A percentile compares a stretch with the other conserved stretches of the same genome.
These are phyloP conservation scores for Xestia c-nigrum DNA, from an alignment of 2,888 invertebrate species.

Conservation along the genomic window DNA sequence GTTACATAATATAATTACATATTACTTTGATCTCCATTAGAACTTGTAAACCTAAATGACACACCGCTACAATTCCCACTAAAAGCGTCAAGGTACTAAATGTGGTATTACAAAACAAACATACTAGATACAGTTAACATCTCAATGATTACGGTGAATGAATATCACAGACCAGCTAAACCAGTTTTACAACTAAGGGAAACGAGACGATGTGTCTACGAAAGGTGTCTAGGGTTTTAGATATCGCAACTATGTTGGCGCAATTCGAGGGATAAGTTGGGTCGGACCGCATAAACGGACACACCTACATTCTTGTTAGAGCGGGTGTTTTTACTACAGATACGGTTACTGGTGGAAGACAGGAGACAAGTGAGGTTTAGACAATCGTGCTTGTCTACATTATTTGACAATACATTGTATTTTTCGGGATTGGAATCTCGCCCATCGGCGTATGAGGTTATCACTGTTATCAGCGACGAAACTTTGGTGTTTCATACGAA, in stretches of 20 bases:
- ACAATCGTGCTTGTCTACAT: not conserved
- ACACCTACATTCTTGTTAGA: slow-evolving; percentile 31
- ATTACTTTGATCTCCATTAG: not conserved
- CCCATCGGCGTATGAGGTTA: not conserved
- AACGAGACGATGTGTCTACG: slow-evolving; percentile 50
- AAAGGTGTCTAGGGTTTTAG: slow-evolving; percentile 52
- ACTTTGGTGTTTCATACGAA: not conserved
- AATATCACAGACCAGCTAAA: slow-evolving; percentile 33
- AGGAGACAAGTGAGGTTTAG: too few relatives aligned
- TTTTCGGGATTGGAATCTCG: not conserved
- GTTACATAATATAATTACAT: too few relatives aligned
- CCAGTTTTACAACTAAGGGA: slow-evolving; percentile 34
- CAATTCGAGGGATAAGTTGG: slow-evolving; percentile 30
- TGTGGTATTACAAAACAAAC: slow-evolving; percentile 35
- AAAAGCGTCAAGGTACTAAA: slow-evolving; percentile 13
- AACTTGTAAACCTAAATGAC: not conserved
- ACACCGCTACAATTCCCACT: not conserved
- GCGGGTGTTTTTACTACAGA: slow-evolving; percentile 16
- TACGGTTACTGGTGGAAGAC: not conserved
- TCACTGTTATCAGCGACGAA: not conserved
- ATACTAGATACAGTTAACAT: slow-evolving; percentile 20
- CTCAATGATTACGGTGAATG: slow-evolving; percentile 57
- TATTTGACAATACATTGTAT: not conserved
- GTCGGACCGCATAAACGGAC: slow-evolving; percentile 20
- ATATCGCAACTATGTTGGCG: slow-evolving; percentile 43